Base-by-base conservation (phyloP, 2,888 invertebrate species). In the Heteropelma amictum region DNA sequence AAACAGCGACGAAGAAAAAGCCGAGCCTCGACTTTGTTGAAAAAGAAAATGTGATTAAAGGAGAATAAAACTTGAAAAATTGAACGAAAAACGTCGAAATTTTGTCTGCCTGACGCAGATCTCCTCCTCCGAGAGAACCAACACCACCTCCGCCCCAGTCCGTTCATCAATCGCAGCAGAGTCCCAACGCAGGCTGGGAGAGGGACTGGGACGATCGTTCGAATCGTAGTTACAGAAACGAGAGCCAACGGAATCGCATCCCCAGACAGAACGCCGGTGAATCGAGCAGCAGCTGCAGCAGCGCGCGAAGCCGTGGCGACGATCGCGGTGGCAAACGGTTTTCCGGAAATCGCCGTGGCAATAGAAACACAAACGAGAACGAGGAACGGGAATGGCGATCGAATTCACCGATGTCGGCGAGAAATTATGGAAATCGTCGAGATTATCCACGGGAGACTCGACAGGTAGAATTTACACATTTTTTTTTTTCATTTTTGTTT, bases 151-250 rank as follows among this genome's bases (percentile, higher is more conserved):
- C n/a, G n/a, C 67, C 72, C 40, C 67, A 67, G 26, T 17, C 58
- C 28, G 5, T n/a, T 19, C 67, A 72, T 28, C 61, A 61, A 17
- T 47, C 35, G n/a, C 54, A 63, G 17, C 17, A 47, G 7, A 35
- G 17, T 45, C 28, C 45, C 47, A 71, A 65, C 40, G 42, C 30
- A 47, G 65, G 56, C 30, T 81, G 79, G 81, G 81, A 80, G 0
- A 56, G 77, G 65, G 87, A 88, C 72, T 87, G 89, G 84, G 87
- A 88, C 49, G 82, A 80, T 49, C 84, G 84, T 64, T 84, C 88
- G 1, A 87, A 85, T 78, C 85, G 85, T 42, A 83, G 84, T 76
- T 83, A 84, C 26, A 81, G 84, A 65, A 85, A 82, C 64, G 86
- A 87, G 19, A 78, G 70, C 75, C 72, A 54, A 8, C 70, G 76